A percentile compares a stretch with the other conserved stretches of the same genome.
Evolutionary conservation across 1,140 invertebrate genomes (phyloP).

Genomic region (Meloidogyne chitwoodi): DNA sequence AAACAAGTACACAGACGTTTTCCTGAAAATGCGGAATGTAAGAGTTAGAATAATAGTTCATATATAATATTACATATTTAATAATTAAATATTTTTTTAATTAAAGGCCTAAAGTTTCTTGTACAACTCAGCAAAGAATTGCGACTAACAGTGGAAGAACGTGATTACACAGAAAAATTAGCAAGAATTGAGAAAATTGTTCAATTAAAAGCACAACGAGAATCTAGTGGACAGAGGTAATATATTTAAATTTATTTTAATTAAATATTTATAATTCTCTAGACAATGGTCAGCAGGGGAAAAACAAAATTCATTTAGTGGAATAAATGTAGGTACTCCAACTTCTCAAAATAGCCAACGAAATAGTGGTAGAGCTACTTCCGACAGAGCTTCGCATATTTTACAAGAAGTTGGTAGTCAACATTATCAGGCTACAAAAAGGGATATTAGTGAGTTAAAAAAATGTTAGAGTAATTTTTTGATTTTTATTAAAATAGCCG

Average conservation of each 20-base stretch:
- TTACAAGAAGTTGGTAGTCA: conserved; percentile 23
- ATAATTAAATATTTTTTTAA: background rate
- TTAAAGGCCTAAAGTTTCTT: conserved; percentile 72
- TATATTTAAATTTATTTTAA: conserved; percentile 11
- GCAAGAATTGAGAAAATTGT: conserved; percentile 77
- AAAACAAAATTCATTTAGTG: conserved; percentile 1
- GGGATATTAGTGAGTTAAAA: conserved; percentile 43
- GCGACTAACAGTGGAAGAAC: conserved; percentile 73
- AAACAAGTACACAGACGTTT: conserved; percentile 54
- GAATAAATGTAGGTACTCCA: background rate
- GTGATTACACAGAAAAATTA: conserved; percentile 74
- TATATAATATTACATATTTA: too few species aligned
- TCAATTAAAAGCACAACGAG: conserved; percentile 66
- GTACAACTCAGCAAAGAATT: conserved; percentile 77
- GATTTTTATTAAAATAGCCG: conserved; percentile 34
- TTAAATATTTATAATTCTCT: conserved; percentile 7
- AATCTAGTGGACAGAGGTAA: conserved; percentile 23
- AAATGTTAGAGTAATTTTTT: background rate
- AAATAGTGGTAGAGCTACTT: conserved; percentile 6
- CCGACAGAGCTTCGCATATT: conserved; percentile 7
- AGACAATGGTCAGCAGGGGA: conserved; percentile 4
- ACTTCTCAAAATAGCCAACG: conserved; percentile 11
- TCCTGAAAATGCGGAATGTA: conserved; percentile 57
- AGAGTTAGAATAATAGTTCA: too few species aligned
- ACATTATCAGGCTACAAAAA: conserved; percentile 40